A percentile compares a stretch with the other conserved stretches of the same genome.
phyloP scores from a whole-genome alignment of 2,888 invertebrate genomes.

The Prosopocoilus inquinatus region DNA sequence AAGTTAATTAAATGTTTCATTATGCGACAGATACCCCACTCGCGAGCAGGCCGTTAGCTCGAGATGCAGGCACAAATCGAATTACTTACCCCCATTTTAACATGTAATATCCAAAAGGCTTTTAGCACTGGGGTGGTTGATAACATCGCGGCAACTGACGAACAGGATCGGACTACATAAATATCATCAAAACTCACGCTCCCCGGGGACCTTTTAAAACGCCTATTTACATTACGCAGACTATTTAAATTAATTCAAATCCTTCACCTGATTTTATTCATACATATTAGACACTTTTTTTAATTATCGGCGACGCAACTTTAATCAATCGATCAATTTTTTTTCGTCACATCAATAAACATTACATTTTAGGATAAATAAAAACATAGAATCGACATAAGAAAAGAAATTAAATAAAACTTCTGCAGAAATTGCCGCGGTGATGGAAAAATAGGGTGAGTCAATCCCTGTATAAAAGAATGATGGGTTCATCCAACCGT shows the following conservation, averaged over 20 bases:
- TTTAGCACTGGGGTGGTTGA: conserved; percentile 50
- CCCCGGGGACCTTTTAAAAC: not conserved
- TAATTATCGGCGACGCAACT: no score
- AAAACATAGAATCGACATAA: no score
- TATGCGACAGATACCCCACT: conserved; percentile 41
- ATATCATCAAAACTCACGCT: conserved; percentile 3
- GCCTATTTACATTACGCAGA: conserved; percentile 1
- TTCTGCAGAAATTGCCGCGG: conserved; percentile 2
- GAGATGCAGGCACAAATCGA: conserved; percentile 47
- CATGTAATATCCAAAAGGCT: conserved; percentile 54
- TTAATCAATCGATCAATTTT: no score
- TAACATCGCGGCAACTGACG: conserved; percentile 32
- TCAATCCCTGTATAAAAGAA: conserved; percentile 6
- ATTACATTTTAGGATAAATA: no score
- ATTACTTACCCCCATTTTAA: conserved; percentile 54
- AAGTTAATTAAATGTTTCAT: conserved; percentile 47
- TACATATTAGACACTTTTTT: no score
- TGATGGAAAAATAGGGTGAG: conserved; percentile 9
- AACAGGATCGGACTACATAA: conserved; percentile 25
- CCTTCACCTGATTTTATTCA: not conserved
- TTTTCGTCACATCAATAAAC: no score
- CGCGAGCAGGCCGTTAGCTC: conserved; percentile 37
- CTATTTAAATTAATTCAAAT: not conserved
- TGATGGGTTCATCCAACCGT: conserved; percentile 17
- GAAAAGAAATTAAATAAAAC: no score